Conservation (phyloP, 2,797 vertebrate species). For the Acanthis flammea region DNA sequence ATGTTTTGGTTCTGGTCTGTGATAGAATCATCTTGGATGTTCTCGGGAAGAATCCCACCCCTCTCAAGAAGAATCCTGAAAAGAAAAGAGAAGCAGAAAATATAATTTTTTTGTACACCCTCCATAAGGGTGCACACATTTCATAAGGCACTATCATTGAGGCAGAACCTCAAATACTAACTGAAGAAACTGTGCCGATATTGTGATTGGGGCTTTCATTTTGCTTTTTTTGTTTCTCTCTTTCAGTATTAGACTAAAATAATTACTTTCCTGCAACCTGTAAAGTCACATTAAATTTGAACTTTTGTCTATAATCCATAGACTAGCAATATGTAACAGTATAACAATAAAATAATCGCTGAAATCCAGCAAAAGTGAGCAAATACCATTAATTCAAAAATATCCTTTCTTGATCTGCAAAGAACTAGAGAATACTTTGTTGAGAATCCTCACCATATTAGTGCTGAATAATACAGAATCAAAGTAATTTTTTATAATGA, state of each 20-base stretch:
- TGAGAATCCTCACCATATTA: not conserved
- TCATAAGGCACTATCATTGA: not conserved
- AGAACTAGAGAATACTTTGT: not conserved
- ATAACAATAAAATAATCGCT: not conserved
- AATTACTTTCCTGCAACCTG: not conserved
- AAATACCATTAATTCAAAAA: not conserved
- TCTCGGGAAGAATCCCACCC: constrained; percentile 83
- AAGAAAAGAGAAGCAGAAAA: not conserved
- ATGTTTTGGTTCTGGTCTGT: constrained; percentile 70
- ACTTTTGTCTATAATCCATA: not conserved
- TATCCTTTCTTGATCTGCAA: not conserved
- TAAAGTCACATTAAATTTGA: not conserved
- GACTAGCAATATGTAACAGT: not conserved
- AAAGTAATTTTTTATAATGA: not conserved
- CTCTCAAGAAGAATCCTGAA: constrained; percentile 86
- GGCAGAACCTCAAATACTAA: not conserved
- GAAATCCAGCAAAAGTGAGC: not conserved
- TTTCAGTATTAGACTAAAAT: not conserved
- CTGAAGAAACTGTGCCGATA: not conserved
- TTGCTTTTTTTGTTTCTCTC: not conserved
- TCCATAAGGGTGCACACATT: not conserved
- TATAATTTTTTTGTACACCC: not conserved
- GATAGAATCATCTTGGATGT: constrained; percentile 84
- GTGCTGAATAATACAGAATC: not conserved
- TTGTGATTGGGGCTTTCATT: not conserved